Base-by-base conservation (phyloP, 2,888 invertebrate species). In the Orthonychiurus folsomi region DNA sequence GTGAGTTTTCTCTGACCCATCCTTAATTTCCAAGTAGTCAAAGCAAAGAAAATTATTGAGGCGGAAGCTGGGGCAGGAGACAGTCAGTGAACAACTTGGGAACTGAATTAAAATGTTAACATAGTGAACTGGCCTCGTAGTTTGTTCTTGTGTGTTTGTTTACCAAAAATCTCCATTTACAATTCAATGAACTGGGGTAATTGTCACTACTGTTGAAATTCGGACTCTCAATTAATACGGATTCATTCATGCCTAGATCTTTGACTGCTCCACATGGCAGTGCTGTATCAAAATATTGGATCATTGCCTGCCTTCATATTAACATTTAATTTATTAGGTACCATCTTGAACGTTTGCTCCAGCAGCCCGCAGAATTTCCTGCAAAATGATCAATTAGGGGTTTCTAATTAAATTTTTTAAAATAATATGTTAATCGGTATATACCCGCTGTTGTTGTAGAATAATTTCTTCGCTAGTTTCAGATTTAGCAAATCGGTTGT, bases 91-190 rank as follows among this genome's bases (percentile, higher is more conserved):
- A 52, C 64, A 64, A 47, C 28, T 26, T 1, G 52, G 27, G 52
- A 61, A 57, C 52, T 56, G 50, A 57, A 21, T 26, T n/a, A 56
- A 48, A 12, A 59, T 24, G n/a, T 9, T 21, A 3, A 3, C 5
- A 37, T 37, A 27, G 21, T n/a, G 27, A 47, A 57, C n/a, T 5
- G n/a, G 18, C 37, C 5, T 28, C 5, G n/a, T 25, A 60, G 24
- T 3, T 23, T 24, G 50, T 50, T 21, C 9, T 59, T n/a, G n/a
- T n/a, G n/a, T n/a, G n/a, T n/a, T n/a, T n/a, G n/a, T n/a, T 56
- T 56, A 72, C 72, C 64, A 58, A 26, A 62, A 72, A 69, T 48
- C 60, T 63, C 72, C 72, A 72, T 50, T 60, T 55, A 53, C 72
- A 72, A 9, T 47, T 58, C 9, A 58, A 59, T 21, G 61, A 61